These are phyloP conservation scores for Anticlea derivata DNA, from an alignment of 2,888 invertebrate species.

Conservation along the genomic window DNA sequence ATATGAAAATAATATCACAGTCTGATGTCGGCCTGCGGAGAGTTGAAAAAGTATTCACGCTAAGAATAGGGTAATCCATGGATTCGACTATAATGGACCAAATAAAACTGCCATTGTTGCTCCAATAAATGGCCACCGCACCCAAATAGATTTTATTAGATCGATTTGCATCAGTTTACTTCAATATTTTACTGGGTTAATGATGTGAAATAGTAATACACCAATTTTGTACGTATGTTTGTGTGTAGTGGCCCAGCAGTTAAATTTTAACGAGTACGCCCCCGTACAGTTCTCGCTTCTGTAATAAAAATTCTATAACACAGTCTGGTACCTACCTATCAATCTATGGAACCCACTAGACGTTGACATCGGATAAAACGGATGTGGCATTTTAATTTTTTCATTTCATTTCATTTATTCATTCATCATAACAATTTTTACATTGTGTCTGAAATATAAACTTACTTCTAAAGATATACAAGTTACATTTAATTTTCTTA, in stretches of 20 bases:
- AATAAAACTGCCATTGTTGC: slow-evolving; percentile 10
- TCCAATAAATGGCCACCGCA: slow-evolving; percentile 14
- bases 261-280: slow-evolving; percentile 55
- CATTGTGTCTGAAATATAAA: too few species aligned
- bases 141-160: slow-evolving; percentile 27
- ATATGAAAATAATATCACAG: too few species aligned
- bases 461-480: too few species aligned
- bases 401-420: too few species aligned
- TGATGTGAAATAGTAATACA: slow-evolving; percentile 21
- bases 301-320: slow-evolving; percentile 53
- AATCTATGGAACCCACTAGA: slow-evolving; percentile 14
- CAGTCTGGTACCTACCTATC: slow-evolving; percentile 21
- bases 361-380: slow-evolving; percentile 26
- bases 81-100: neutral
- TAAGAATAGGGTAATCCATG: too few species aligned
- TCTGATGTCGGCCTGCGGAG: too few species aligned
- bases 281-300: slow-evolving; percentile 43
- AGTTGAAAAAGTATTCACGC: too few species aligned
- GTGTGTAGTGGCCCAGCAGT: slow-evolving; percentile 47
- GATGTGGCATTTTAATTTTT: slow-evolving; percentile 42
- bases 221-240: slow-evolving; percentile 35
- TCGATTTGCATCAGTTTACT: slow-evolving; percentile 27
- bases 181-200: slow-evolving; percentile 25
- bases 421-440: too few species aligned
- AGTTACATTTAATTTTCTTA: too few species aligned